Evolutionary conservation across 2,888 invertebrate species (phyloP).

Genomic region (Anaspis maculata): DNA sequence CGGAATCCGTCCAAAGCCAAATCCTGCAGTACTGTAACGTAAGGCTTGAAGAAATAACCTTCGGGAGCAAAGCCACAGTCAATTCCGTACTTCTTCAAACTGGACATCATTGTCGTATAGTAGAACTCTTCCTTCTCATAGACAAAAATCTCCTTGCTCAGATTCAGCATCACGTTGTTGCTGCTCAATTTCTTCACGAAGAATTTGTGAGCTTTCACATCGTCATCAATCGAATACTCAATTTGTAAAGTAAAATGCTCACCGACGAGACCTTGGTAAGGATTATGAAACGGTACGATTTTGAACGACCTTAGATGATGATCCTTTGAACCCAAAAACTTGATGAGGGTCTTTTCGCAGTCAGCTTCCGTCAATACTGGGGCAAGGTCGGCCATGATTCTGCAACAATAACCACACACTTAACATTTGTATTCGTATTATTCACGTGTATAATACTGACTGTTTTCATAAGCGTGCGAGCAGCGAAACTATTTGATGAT

Average conservation of each 20-base stretch:
- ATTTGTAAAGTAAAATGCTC: slow-evolving; percentile 20
- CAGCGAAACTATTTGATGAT: too few relatives aligned
- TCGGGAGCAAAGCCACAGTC: slow-evolving; percentile 24
- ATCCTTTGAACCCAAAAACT: slow-evolving; percentile 5
- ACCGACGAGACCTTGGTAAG: slow-evolving; percentile 22
- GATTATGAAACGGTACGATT: slow-evolving; percentile 14
- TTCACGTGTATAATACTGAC: too few relatives aligned
- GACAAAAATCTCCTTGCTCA: slow-evolving; percentile 19
- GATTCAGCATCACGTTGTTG: slow-evolving; percentile 18
- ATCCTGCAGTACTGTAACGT: slow-evolving; percentile 29
- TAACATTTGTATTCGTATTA: too few relatives aligned
- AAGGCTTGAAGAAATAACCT: slow-evolving; percentile 25
- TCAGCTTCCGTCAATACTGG: slow-evolving; percentile 12
- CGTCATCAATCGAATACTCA: slow-evolving; percentile 9
- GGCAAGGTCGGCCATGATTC: background rate
- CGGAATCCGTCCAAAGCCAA: slow-evolving; percentile 19
- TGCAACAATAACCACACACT: too few relatives aligned
- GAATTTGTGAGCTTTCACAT: slow-evolving; percentile 12
- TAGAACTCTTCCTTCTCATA: slow-evolving; percentile 32
- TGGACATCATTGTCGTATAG: slow-evolving; percentile 22
- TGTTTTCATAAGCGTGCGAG: too few relatives aligned
- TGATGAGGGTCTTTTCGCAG: slow-evolving; percentile 13
- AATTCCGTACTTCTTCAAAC: slow-evolving; percentile 19
- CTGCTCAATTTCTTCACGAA: slow-evolving; percentile 26
- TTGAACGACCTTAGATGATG: slow-evolving; percentile 8